Conservation (phyloP, 2,797 vertebrate genomes). For the Dromococcyx pavoninus region DNA sequence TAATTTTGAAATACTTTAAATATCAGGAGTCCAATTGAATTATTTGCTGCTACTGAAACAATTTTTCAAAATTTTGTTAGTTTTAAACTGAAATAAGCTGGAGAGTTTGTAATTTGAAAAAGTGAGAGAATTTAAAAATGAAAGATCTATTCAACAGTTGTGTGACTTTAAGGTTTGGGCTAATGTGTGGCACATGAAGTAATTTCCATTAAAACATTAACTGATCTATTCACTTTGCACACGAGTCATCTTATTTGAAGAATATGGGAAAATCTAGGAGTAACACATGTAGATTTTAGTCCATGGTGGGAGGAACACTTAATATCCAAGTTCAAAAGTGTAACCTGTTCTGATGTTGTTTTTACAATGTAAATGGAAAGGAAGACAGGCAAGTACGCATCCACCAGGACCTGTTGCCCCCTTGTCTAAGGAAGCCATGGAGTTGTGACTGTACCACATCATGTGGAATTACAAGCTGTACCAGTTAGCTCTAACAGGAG, state of each 20-base stretch:
- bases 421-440: background rate
- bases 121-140: constrained; percentile 9
- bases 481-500: background rate
- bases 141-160: background rate
- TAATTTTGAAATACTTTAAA: background rate
- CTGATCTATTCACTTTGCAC: background rate
- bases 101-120: background rate
- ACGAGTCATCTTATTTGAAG: background rate
- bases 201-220: background rate
- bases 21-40: background rate
- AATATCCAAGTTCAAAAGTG: background rate
- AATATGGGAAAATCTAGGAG: background rate
- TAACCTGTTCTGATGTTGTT: background rate
- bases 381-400: background rate
- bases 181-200: background rate
- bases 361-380: background rate
- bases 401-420: no score
- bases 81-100: background rate
- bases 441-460: fast-evolving
- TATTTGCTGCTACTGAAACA: background rate
- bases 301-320: background rate
- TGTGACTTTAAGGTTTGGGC: background rate
- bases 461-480: background rate
- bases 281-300: background rate
- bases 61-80: background rate